A percentile compares a stretch with the other conserved stretches of the same genome.
phyloP scores from a whole-genome alignment of 2,797 vertebrate genomes.

The Lates japonicus region DNA sequence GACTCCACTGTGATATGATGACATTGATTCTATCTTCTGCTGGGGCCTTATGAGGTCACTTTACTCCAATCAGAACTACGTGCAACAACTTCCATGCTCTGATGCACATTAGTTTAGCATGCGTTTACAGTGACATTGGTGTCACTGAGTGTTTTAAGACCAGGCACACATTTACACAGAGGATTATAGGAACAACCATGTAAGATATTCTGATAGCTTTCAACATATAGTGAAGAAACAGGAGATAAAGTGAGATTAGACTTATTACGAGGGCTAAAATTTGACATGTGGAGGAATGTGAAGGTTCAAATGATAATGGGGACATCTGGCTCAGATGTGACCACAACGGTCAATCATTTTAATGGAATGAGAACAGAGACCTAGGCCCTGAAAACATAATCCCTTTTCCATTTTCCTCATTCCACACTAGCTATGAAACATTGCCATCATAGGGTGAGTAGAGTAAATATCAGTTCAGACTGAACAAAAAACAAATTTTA shows the following conservation, averaged over 20 bases:
- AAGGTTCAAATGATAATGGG: conserved; percentile 49
- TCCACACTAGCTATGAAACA: background rate
- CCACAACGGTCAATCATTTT: conserved; percentile 39
- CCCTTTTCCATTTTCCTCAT: conserved; percentile 10
- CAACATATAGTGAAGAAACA: conserved; percentile 11
- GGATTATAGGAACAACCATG: conserved; percentile 47
- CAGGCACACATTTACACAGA: conserved; percentile 56
- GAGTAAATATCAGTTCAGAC: background rate
- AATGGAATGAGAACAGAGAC: conserved; percentile 20
- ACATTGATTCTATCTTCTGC: background rate
- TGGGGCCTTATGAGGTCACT: conserved; percentile 6
- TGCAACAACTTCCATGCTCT: conserved; percentile 80
- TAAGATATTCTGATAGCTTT: conserved; percentile 76
- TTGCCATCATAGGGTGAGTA: background rate
- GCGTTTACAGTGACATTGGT: conserved; percentile 56
- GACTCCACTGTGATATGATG: background rate
- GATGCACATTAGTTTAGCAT: conserved; percentile 80
- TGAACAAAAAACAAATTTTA: background rate
- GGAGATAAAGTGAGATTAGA: conserved; percentile 3
- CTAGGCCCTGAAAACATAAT: conserved; percentile 32
- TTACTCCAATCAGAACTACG: conserved; percentile 57
- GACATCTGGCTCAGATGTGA: conserved; percentile 29
- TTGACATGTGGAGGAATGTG: conserved; percentile 2
- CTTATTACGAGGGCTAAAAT: conserved; percentile 17
- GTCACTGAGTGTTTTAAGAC: conserved; percentile 27